Percentiles rank a stretch among this genome's conserved stretches.
Evolutionary conservation across 2,888 invertebrate genomes (phyloP).

Genomic region (Dinocampus coccinellae): DNA sequence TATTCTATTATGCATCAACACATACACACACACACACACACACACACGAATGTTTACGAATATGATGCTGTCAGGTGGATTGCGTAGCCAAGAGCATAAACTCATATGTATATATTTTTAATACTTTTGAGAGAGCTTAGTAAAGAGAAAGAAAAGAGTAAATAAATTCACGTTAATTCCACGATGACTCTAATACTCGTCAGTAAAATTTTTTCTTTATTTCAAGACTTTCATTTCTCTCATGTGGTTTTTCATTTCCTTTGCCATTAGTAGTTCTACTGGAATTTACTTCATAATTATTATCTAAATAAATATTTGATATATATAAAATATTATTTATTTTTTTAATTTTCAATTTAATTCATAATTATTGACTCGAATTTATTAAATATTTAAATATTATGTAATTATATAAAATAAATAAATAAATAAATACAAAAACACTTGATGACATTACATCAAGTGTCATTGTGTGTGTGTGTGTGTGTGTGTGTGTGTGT

Average conservation of each 20-base stretch:
- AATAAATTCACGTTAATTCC: conserved; percentile 40
- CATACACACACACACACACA: not conserved
- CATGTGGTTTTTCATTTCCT: too few species aligned
- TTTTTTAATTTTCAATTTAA: too few species aligned
- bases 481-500: not conserved
- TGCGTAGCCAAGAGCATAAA: not conserved
- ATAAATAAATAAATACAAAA: too few species aligned
- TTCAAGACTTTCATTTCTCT: not conserved
- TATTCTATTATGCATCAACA: not conserved
- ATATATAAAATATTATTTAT: too few species aligned
- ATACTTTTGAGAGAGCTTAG: conserved; percentile 12
- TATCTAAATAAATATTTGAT: too few species aligned
- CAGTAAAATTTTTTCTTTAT: conserved; percentile 12
- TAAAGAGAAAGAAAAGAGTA: conserved; percentile 22
- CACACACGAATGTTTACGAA: conserved; percentile 15
- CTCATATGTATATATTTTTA: not conserved
- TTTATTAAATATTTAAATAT: too few species aligned
- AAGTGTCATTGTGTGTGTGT: conserved; percentile 14
- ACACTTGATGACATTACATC: not conserved
- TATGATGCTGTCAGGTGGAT: conserved; percentile 14
- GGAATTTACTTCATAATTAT: too few species aligned
- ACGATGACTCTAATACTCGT: conserved; percentile 31
- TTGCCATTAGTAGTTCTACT: too few species aligned
- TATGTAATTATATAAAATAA: too few species aligned
- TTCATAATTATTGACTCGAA: too few species aligned